Evolutionary conservation across 2,113 vertebrate species (phyloP), one percentile per base, ranked within the genome.

Genomic region (Cygnus atratus): DNA sequence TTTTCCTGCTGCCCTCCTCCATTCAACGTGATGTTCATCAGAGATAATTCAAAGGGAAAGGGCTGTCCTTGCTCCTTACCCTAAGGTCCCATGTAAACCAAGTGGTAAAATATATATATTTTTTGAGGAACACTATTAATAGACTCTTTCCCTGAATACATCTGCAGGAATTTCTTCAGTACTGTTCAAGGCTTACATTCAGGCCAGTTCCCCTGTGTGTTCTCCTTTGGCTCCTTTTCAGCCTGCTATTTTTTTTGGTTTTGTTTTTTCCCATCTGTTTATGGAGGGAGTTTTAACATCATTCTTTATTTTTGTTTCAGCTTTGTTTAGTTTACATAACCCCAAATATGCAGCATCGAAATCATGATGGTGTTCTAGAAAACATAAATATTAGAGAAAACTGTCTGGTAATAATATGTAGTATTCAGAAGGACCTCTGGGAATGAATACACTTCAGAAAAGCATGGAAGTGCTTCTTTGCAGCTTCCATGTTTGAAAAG

Each of bases 291-390:
- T 62, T 76, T 88, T 84, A 96, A 88, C 37, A 85, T 92, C 1
- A 55, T 79, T 90, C 74, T 87, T 95, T 87, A 79, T 94, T 96
- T 96, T 96, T 96, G 96, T 97, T 97, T 97, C 92, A 97, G 94
- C 90, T 96, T 97, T 94, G 96, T 96, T 97, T 88, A 75, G 68
- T 92, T 96, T 84, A 92, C 44, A 41, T 82, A 92, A 96, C 77
- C 90, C 93, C 90, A 95, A 97, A 88, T 90, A 95, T 24, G 87
- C 55, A 87, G 88, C 88, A 89, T 89, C 88, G 91, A 96, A 97
- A 95, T 90, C 87, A 92, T 3, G 37, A 74, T 63, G 95, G 67
- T 94, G 88, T 93, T 93, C 78, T 83, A 79, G 46, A 96, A 93
- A 96, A 96, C 74, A 93, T 58, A 96, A 95, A 95, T 74, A 82